Base-by-base conservation (phyloP, 2,113 vertebrate species). In the Vulpes vulpes region DNA sequence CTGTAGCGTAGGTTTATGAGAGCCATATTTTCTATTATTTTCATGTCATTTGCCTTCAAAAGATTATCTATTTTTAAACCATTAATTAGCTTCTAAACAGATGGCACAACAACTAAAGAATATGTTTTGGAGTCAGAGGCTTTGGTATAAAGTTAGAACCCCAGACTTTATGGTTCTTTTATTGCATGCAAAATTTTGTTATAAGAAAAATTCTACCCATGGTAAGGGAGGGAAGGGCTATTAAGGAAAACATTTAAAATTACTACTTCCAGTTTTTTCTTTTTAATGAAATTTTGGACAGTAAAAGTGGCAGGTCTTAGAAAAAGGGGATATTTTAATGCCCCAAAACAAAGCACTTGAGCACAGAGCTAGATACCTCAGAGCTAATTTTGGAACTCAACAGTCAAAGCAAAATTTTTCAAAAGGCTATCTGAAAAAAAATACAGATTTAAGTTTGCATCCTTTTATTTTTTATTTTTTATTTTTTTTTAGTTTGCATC, bases 61-160 rank as follows among this genome's bases (percentile, higher is more conserved):
- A 97, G 95, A 93, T 92, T 73, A 84, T 97, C 95, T 98, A 96
- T 97, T 98, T 98, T 98, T 97, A 98, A 97, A 65, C 96, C 92
- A 95, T 96, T 95, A 97, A 97, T 97, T 97, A 96, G 79, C 92
- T n/a, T 71, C 86, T 81, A 97, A 80, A 91, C 97, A 97, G 94
- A 96, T 97, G 95, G 92, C 69, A 95, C 10, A 65, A 91, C 30
- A 94, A 89, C 57, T 95, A 94, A 93, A 87, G 91, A 91, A 89
- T 87, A 32, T 81, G 49, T 94, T 91, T 86, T 81, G 74, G 93
- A 94, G 69, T 87, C 73, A 64, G 51, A 94, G 62, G 69, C 87
- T 95, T 95, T 97, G 67, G 78, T 85, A 35, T 88, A 43, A 69
- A 80, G 53, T 94, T 94, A 95, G 80, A 95, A 86, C 51, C 19